Conservation (phyloP, 1,140 invertebrate species). For the Drosophila pruinosa region DNA sequence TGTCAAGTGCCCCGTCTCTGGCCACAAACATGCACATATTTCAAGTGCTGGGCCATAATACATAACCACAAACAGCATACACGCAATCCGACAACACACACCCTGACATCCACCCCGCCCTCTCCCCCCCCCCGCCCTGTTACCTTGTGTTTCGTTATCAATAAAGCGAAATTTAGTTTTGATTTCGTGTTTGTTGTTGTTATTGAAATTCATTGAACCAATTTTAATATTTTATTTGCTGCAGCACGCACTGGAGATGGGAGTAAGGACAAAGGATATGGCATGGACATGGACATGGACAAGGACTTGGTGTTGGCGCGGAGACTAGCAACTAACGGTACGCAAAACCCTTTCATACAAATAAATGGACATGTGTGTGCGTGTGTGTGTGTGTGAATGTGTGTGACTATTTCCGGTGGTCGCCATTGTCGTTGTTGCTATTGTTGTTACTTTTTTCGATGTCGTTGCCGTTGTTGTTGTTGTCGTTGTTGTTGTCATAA, state of each 20-base stretch:
- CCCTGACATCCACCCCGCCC: neutral
- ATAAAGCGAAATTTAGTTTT: slow-evolving; percentile 81
- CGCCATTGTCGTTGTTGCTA: slow-evolving; percentile 68
- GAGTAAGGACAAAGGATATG: slow-evolving; percentile 1
- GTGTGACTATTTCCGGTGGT: slow-evolving; percentile 75
- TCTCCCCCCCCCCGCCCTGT: slow-evolving; percentile 4
- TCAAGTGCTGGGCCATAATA: slow-evolving; percentile 52
- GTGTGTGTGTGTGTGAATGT: slow-evolving; percentile 42
- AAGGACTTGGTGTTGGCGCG: too few relatives aligned
- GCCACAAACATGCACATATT: slow-evolving; percentile 59
- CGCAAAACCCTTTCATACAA: slow-evolving; percentile 68
- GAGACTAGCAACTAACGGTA: slow-evolving; percentile 67
- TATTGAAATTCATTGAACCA: slow-evolving; percentile 82
- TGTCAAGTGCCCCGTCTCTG: neutral
- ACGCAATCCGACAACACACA: slow-evolving; percentile 35
- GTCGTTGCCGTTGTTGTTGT: slow-evolving; percentile 27
- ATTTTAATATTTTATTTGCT: slow-evolving; percentile 82
- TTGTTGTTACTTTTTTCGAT: too few relatives aligned
- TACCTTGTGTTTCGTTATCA: slow-evolving; percentile 78
- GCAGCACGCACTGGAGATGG: slow-evolving; percentile 64
- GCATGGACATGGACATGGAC: neutral
- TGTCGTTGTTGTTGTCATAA: slow-evolving; percentile 41
- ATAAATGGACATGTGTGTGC: slow-evolving; percentile 30
- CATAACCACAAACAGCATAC: slow-evolving; percentile 62
- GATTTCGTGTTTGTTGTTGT: slow-evolving; percentile 81